Base-by-base conservation (phyloP, 2,113 vertebrate genomes). In the Eulacestoma nigropectus region DNA sequence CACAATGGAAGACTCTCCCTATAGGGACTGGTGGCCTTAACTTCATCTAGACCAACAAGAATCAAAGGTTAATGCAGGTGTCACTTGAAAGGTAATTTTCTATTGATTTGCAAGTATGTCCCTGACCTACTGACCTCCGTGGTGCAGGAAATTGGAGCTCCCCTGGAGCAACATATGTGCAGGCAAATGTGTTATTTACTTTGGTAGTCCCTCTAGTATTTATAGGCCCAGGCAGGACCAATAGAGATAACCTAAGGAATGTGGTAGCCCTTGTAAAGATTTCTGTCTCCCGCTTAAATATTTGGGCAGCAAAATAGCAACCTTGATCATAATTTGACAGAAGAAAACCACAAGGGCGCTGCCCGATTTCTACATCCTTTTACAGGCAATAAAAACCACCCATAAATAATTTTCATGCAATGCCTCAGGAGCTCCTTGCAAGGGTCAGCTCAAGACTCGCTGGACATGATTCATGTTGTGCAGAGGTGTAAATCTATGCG, bases 41-140 rank as follows among this genome's bases (percentile, higher is more conserved):
- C 88, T 85, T 93, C 90, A 72, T 86, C 53, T 76, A 92, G 64
- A 76, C 69, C 80, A 89, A 94, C 19, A 87, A 64, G 76, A 90
- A 88, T 79, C 86, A 96, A 97, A 96, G 95, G 96, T 94, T 95
- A 96, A 86, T 56, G 56, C 88, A 92, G 86, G 95, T 96, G 96
- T 92, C 93, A 94, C 76, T 82, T 89, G 93, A 92, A 96, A 94
- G 88, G 92, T 93, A 92, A 87, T 96, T 93, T 92, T 94, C 76
- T 70, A 90, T 96, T 96, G 96, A 96, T 96, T 94, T 94, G 93
- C 89, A 89, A 39, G 86, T 64, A 84, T 52, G 88, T 95, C 95
- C 92, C 88, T 96, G 96, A 94, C 94, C 95, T 90, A 90, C 86
- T 96, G 93, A 96, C 90, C 96, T 93, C 65, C 2, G 2, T 72